These are phyloP conservation scores for Otus scops DNA, from an alignment of 2,797 vertebrate species.

Conservation along the genomic window DNA sequence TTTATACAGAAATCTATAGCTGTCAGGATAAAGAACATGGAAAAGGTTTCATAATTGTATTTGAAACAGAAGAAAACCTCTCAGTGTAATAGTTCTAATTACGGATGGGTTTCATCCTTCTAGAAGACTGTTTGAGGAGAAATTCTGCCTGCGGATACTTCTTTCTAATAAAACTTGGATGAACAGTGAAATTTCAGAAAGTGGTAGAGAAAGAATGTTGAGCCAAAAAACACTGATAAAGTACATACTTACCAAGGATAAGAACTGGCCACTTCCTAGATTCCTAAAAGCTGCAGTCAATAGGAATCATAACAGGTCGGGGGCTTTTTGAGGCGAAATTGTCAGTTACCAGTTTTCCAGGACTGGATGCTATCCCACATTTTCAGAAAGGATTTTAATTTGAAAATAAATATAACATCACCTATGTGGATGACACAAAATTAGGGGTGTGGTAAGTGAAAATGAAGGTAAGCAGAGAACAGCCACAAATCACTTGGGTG, in stretches of 20 bases:
- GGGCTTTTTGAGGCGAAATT: neutral
- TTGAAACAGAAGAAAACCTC: neutral
- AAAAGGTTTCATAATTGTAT: neutral
- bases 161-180: neutral
- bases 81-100: neutral
- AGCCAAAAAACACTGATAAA: neutral
- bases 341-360: neutral
- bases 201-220: neutral
- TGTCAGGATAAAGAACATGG: neutral
- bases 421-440: neutral
- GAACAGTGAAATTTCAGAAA: neutral
- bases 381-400: neutral
- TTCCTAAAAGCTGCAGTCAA: neutral
- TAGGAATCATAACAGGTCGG: neutral
- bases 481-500: neutral
- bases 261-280: neutral
- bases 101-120: neutral
- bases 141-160: neutral
- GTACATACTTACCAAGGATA: neutral
- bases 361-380: neutral
- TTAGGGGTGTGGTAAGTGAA: neutral
- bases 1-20: neutral
- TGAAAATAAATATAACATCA: neutral
- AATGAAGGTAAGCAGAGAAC: neutral
- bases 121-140: neutral